phyloP scores from a whole-genome alignment of 2,888 invertebrate species.

The Chydorus sphaericus region DNA sequence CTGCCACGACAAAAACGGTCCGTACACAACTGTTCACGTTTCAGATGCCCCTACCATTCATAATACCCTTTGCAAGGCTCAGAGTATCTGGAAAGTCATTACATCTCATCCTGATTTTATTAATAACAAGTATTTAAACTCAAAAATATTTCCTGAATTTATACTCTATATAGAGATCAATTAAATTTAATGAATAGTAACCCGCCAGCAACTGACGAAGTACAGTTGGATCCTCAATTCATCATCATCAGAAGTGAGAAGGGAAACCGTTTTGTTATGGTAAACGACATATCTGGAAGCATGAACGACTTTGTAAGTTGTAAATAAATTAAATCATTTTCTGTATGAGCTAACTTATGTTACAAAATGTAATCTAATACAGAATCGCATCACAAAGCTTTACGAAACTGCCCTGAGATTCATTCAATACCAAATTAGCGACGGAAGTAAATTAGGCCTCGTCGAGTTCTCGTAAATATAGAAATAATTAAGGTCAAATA shows the following conservation, averaged over 20 bases:
- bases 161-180: not conserved
- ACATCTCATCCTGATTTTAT: slow-evolving; percentile 24
- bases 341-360: not conserved
- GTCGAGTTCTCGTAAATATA: slow-evolving; percentile 4
- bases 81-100: slow-evolving; percentile 27
- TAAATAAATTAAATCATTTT: not conserved
- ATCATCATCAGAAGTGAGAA: not conserved
- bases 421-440: slow-evolving; percentile 3
- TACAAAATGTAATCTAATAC: not conserved
- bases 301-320: slow-evolving; percentile 3
- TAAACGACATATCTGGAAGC: slow-evolving; percentile 1
- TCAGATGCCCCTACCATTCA: slow-evolving; percentile 24
- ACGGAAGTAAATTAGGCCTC: slow-evolving; percentile 1
- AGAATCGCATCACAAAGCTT: slow-evolving; percentile 1
- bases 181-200: not conserved
- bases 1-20: slow-evolving; percentile 14
- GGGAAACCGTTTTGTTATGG: not conserved
- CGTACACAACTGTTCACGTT: slow-evolving; percentile 13
- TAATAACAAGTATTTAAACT: slow-evolving; percentile 9
- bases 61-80: slow-evolving; percentile 26
- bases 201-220: not conserved
- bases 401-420: slow-evolving; percentile 1
- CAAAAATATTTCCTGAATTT: not conserved
- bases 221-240: not conserved
- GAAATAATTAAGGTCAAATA: too few species aligned